Percentiles rank a stretch among this genome's conserved stretches.
phyloP scores from a whole-genome alignment of 2,797 vertebrate species.

The Vultur gryphus region DNA sequence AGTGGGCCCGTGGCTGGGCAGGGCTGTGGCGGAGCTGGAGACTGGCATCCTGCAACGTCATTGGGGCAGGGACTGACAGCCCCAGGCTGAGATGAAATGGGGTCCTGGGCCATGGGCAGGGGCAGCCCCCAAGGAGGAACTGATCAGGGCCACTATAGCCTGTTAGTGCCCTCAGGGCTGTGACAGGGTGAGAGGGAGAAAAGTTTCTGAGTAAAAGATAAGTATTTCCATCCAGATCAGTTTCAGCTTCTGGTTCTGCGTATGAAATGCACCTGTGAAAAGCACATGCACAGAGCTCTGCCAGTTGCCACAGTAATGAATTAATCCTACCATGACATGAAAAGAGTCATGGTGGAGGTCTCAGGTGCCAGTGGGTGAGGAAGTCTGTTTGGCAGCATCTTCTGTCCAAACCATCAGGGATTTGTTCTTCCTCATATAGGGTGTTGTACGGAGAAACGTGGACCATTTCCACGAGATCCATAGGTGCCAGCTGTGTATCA shows the following conservation, averaged over 20 bases:
- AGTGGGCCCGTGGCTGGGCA: neutral
- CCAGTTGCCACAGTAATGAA: neutral
- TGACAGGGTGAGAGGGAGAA: neutral
- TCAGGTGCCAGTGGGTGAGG: neutral
- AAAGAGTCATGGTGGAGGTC: neutral
- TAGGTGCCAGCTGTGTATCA: neutral
- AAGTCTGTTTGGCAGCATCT: neutral
- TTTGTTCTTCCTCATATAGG: neutral
- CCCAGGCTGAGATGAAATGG: neutral
- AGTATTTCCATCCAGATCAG: neutral
- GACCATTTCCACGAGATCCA: neutral
- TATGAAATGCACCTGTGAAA: neutral
- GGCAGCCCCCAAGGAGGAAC: neutral
- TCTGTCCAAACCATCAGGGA: neutral
- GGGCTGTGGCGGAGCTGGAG: neutral
- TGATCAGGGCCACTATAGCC: neutral
- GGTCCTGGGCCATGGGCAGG: neutral
- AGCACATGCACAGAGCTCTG: neutral
- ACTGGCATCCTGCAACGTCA: neutral
- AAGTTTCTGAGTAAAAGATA: neutral
- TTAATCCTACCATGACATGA: neutral
- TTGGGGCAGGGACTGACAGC: neutral
- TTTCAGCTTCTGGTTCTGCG: neutral
- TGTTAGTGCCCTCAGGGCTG: neutral
- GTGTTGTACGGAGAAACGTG: accelerated